These are phyloP conservation scores for Sebastes reedi DNA, from an alignment of 2,797 vertebrate species.

Conservation along the genomic window DNA sequence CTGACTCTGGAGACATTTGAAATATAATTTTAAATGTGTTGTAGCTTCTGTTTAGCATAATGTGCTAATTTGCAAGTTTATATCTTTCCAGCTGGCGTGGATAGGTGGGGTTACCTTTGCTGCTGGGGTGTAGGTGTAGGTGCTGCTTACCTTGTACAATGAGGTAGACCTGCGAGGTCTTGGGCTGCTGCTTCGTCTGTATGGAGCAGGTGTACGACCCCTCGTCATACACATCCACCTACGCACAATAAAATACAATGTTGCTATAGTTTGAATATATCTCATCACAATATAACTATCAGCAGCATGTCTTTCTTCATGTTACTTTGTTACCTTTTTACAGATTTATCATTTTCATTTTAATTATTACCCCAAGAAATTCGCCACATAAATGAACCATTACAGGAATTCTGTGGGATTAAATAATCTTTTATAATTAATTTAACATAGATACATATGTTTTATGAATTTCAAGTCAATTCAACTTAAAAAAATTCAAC, in stretches of 20 bases:
- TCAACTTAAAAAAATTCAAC: not conserved
- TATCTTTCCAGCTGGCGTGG: not conserved
- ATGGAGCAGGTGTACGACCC: slow-evolving; percentile 98
- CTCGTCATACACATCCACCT: slow-evolving; percentile 95
- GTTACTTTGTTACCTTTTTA: not conserved
- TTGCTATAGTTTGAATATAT: not conserved
- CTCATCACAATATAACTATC: not conserved
- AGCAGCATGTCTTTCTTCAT: not conserved
- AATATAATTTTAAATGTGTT: not conserved
- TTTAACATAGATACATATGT: not conserved
- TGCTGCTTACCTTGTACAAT: slow-evolving; percentile 94
- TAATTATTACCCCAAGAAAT: not conserved
- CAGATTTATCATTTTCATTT: not conserved
- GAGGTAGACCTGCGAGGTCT: slow-evolving; percentile 97
- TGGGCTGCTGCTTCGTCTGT: slow-evolving; percentile 95
- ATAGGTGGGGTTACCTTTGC: not conserved
- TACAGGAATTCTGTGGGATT: not conserved
- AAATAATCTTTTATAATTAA: not conserved
- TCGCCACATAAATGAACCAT: not conserved
- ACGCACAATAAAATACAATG: not conserved
- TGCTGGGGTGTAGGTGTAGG: not conserved
- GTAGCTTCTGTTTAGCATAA: not conserved
- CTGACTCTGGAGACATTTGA: not conserved
- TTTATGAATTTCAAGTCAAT: not conserved
- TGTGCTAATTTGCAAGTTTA: not conserved